Evolutionary conservation across 2,888 invertebrate species (phyloP), one percentile per base, ranked within the genome.

Genomic region (Orchestes rusci): DNA sequence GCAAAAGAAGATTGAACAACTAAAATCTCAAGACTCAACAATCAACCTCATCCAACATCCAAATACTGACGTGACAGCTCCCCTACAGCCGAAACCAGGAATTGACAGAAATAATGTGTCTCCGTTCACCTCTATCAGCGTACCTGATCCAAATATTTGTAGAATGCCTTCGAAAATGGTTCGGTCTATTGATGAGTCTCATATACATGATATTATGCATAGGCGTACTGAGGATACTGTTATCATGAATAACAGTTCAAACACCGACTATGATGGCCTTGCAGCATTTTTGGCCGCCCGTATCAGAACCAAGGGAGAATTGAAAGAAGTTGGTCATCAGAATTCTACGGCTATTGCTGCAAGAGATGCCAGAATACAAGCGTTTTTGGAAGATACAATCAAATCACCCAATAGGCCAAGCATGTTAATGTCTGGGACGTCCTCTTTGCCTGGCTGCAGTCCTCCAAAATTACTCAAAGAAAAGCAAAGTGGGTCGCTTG

Each of bases 301-400:
- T 8, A 89, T 90, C 59, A 74, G 89, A 53, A 91, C 90, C 3
- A 90, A 90, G 70, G 90, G 86, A 2, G 90, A 90, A 68, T 69
- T 89, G 29, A 91, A 90, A 67, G 69, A 70, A 55, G 65, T 66
- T 2, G 59, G 59, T 16, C 54, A 48, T 27, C 48, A 50, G 27
- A 51, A 40, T 16, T 47, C 38, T 20, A 45, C 41, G 12, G 50
- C 37, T 31, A 54, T 43, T 43, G 51, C 55, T 16, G 34, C 43
- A 15, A 46, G 47, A 20, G 52, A 54, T 39, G 50, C 53, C 16
- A 53, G 51, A 18, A 40, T 57, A 4, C 58, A 59, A 30, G 54
- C 53, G 4, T 51, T 57, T 15, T 55, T 58, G 12, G 61, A 63
- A 47, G 58, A 56, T 35, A 57, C 59, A 42, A 50, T 61, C 75